Evolutionary conservation across 2,113 vertebrate genomes (phyloP).

Genomic region (Platichthys stellatus): DNA sequence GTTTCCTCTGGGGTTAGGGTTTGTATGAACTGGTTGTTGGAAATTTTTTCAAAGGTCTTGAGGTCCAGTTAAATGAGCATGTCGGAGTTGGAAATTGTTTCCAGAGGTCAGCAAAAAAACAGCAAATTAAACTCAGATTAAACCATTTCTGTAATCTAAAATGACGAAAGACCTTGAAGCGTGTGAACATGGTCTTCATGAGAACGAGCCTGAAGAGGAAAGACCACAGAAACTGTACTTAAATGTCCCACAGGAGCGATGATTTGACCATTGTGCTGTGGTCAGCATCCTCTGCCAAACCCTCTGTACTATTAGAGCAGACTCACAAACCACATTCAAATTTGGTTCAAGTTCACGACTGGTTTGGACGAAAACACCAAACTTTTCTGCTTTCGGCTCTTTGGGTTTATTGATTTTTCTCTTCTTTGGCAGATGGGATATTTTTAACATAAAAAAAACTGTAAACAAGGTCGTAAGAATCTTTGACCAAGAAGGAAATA

Average conservation of each 20-base stretch:
- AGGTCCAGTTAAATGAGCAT: slow-evolving; percentile 1
- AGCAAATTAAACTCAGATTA: slow-evolving; percentile 1
- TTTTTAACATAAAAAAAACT: not conserved
- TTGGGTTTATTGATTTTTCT: not conserved
- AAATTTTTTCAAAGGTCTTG: slow-evolving; percentile 18
- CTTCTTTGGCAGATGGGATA: not conserved
- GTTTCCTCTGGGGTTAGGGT: slow-evolving; percentile 8
- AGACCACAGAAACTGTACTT: slow-evolving; percentile 52
- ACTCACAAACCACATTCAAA: slow-evolving; percentile 27
- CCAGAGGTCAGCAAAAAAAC: slow-evolving; percentile 22
- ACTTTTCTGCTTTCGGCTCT: not conserved
- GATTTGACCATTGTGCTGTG: slow-evolving; percentile 49
- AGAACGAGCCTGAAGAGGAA: slow-evolving; percentile 38
- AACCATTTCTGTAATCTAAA: slow-evolving; percentile 11
- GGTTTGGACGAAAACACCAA: slow-evolving; percentile 7
- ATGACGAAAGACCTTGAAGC: not conserved
- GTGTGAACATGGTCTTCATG: slow-evolving; percentile 42
- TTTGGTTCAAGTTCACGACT: slow-evolving; percentile 5
- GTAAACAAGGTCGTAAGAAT: not conserved
- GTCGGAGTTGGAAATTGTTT: slow-evolving; percentile 5
- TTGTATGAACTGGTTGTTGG: not conserved
- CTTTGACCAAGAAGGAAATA: not conserved
- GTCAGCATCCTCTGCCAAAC: slow-evolving; percentile 40
- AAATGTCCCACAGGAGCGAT: slow-evolving; percentile 62
- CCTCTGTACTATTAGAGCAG: slow-evolving; percentile 25